Evolutionary conservation across 2,113 vertebrate genomes (phyloP), one percentile per base, ranked within the genome.

Genomic region (Podocnemis expansa): DNA sequence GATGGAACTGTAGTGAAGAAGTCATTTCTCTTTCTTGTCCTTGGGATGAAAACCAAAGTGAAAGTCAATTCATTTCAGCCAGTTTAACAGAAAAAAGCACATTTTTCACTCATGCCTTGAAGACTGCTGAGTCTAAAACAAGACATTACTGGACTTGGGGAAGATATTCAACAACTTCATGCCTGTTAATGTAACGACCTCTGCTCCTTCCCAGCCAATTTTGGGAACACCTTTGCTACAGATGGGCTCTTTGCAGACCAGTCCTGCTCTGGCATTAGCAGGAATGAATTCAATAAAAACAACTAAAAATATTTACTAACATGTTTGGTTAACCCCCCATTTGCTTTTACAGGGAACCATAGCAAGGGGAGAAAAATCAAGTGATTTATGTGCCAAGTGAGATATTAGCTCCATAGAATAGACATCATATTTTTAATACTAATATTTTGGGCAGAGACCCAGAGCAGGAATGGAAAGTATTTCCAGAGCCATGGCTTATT

Each of bases 401-500:
- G 94, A 96, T 90, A 96, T 93, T 92, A 89, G 94, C 88, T 80
- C 87, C 91, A 83, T 78, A 94, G 95, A 96, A 96, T 89, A 96
- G 94, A 96, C 81, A 89, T 86, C 96, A 93, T 96, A 97, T 95
- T 97, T 97, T 97, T 97, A 96, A 96, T 94, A 90, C 91, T 96
- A 93, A 96, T 96, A 97, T 97, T 97, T 96, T 97, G 88, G 87
- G 93, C 96, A 90, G 95, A 93, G 95, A 97, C 95, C 24, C 85
- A 94, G 95, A 93, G 91, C 0, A 10, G 91, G 97, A 97, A 96
- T 96, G 94, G 97, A 97, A 97, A 97, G 88, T 96, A 97, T 97
- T 97, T 97, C 93, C 93, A 97, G 91, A 87, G 96, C 94, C 93
- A 97, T 96, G 96, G 94, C 96, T 97, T 97, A 97, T 97, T 97